Evolutionary conservation across 2,113 vertebrate genomes (phyloP).

Genomic region (Neodontobutis hainanensis): DNA sequence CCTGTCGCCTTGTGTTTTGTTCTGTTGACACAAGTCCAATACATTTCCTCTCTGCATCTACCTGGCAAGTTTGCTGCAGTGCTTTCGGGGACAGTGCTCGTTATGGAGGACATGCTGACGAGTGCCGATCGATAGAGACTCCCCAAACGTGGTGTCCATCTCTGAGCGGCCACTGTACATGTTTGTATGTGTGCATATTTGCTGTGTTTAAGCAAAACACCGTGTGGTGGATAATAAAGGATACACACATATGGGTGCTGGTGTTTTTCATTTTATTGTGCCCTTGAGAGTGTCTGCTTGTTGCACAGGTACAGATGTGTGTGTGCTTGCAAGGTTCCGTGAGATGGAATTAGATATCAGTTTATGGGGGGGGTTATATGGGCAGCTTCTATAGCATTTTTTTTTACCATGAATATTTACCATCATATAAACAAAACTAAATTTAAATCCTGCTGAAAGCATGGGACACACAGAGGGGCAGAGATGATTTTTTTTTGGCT

Average conservation of each 20-base stretch:
- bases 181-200: slow-evolving; percentile 27
- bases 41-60: slow-evolving; percentile 19
- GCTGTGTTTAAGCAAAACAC: slow-evolving; percentile 33
- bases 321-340: slow-evolving; percentile 2
- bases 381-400: slow-evolving; percentile 56
- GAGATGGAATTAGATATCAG: slow-evolving; percentile 66
- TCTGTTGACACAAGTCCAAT: slow-evolving; percentile 8
- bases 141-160: slow-evolving; percentile 55
- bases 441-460: slow-evolving; percentile 48
- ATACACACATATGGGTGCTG: slow-evolving; percentile 41
- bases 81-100: slow-evolving; percentile 70
- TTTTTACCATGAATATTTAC: slow-evolving; percentile 70
- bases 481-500: slow-evolving; percentile 19
- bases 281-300: slow-evolving; percentile 61
- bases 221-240: slow-evolving; percentile 30
- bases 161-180: slow-evolving; percentile 28
- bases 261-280: slow-evolving; percentile 56
- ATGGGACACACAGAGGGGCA: slow-evolving; percentile 26
- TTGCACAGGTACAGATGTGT: slow-evolving; percentile 1
- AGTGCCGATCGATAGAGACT: slow-evolving; percentile 70
- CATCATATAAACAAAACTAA: slow-evolving; percentile 56
- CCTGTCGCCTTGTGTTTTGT: slow-evolving; percentile 24
- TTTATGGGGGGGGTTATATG: slow-evolving; percentile 65
- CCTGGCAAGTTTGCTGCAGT: slow-evolving; percentile 65
- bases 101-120: slow-evolving; percentile 77